phyloP scores from a whole-genome alignment of 2,113 vertebrate species.

The Motacilla tschutschensis region DNA sequence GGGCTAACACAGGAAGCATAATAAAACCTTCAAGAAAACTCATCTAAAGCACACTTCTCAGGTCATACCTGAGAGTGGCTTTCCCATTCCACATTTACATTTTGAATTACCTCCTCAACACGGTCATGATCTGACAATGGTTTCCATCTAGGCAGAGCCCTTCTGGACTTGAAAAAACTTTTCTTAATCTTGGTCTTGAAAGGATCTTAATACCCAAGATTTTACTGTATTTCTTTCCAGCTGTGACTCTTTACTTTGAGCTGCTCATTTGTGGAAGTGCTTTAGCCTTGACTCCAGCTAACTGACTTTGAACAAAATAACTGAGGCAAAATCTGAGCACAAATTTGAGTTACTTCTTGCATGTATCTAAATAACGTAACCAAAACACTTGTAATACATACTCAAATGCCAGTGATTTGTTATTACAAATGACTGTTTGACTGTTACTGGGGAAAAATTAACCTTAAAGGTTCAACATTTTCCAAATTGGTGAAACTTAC shows the following conservation, averaged over 20 bases:
- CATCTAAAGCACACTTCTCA: neutral
- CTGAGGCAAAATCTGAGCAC: neutral
- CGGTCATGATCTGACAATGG: neutral
- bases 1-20: neutral
- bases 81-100: neutral
- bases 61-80: neutral
- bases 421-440: neutral
- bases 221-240: neutral
- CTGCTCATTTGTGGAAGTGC: neutral
- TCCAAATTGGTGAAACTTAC: neutral
- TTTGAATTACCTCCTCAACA: neutral
- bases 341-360: neutral
- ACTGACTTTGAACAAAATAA: neutral
- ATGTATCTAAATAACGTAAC: neutral
- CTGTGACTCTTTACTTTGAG: neutral
- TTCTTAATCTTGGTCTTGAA: neutral
- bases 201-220: neutral
- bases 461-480: neutral
- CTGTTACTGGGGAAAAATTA: neutral
- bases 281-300: neutral
- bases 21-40: neutral
- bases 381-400: neutral
- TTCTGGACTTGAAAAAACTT: neutral
- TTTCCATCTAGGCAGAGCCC: neutral
- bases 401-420: neutral